These are phyloP conservation scores for Liolophura sinensis DNA, from an alignment of 1,140 invertebrate genomes.

Conservation along the genomic window DNA sequence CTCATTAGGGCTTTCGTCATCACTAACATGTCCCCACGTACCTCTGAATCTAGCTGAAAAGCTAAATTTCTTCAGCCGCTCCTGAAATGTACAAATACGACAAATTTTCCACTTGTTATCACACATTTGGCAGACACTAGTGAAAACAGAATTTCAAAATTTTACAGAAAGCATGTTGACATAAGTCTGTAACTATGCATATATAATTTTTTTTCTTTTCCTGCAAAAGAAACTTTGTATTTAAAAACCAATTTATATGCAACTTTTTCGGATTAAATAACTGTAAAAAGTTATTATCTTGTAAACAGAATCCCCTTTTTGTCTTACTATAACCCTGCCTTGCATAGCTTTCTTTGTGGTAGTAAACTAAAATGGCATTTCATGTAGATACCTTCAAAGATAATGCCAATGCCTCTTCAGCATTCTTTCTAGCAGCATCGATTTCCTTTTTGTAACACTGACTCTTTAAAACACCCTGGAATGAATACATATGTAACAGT, in stretches of 20 bases:
- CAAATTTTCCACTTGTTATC: neutral
- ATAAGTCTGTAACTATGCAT: no score
- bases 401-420: constrained; percentile 19
- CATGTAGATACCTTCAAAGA: constrained; percentile 10
- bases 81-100: constrained; percentile 15
- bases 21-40: constrained; percentile 11
- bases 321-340: no score
- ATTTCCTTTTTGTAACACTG: constrained; percentile 22
- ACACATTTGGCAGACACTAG: neutral
- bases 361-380: neutral
- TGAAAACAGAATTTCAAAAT: no score
- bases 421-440: constrained; percentile 29
- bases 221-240: neutral
- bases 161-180: no score
- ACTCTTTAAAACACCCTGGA: constrained; percentile 2
- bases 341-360: no score
- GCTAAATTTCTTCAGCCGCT: constrained; percentile 25
- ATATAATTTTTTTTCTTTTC: no score
- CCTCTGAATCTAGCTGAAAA: constrained; percentile 28
- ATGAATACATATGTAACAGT: neutral
- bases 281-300: neutral
- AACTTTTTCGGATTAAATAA: neutral
- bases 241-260: neutral
- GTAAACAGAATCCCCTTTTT: neutral
- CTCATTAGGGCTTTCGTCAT: constrained; percentile 1